Conservation (phyloP, 2,797 vertebrate genomes). For the Lepus oiostolus region DNA sequence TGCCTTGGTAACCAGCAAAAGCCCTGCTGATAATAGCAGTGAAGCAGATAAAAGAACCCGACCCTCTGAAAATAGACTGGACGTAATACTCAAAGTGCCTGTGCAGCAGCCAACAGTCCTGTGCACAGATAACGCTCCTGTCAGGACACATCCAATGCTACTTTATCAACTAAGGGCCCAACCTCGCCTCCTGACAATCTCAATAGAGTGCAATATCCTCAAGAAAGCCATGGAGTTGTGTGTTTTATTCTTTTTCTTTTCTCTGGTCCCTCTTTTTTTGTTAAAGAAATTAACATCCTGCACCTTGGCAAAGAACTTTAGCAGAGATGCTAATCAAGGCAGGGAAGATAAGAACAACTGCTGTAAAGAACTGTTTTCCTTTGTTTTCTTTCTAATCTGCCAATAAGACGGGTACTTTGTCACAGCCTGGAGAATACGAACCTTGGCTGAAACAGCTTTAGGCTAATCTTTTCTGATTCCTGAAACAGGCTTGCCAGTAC, state of each 20-base stretch:
- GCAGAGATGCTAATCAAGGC: constrained; percentile 48
- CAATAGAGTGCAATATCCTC: not conserved
- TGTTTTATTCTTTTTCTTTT: not conserved
- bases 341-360: not conserved
- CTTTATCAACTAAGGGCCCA: not conserved
- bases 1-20: constrained; percentile 66
- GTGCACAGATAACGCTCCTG: not conserved
- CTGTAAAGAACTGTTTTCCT: constrained; percentile 20
- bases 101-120: not conserved
- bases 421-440: not conserved
- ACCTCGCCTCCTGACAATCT: not conserved
- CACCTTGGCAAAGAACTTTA: constrained; percentile 31
- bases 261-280: not conserved
- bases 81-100: constrained; percentile 36
- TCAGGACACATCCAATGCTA: not conserved
- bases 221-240: not conserved
- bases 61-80: constrained; percentile 33
- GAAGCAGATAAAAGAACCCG: constrained; percentile 64
- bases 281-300: constrained; percentile 56
- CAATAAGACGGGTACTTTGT: constrained; percentile 44
- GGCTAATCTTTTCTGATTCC: not conserved
- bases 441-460: not conserved
- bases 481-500: too few species aligned
- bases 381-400: constrained; percentile 59
- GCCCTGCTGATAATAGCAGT: not conserved